Base-by-base conservation (phyloP, 2,797 vertebrate species). In the Pangasius djambal region DNA sequence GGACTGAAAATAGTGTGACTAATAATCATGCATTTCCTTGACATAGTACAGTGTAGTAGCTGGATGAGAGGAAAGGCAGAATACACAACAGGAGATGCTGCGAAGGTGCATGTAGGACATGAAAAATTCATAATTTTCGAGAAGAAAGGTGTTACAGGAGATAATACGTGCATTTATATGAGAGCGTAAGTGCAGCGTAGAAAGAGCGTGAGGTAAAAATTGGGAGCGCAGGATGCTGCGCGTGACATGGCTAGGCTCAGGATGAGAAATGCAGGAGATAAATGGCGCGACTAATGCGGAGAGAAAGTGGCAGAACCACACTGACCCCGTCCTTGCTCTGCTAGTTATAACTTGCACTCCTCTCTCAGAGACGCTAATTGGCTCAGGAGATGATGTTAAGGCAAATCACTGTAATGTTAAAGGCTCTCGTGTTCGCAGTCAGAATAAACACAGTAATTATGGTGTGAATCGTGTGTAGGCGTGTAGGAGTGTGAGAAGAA, bases 381-480 rank as follows among this genome's bases (percentile, higher is more conserved):
- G 15, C 70, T 79, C 20, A 28, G 31, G 57, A 61, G 78, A 82
- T 15, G 78, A 65, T 20, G 5, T 16, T 75, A 63, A 77, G 57
- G 22, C 70, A 72, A 79, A 88, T 84, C 65, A 82, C 87, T n/a
- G 90, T 86, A 87, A 74, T 85, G 86, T 52, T 85, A 61, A 86
- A 75, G 75, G 57, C 72, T 88, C 67, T 55, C 5, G 50, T 74
- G 31, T 69, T 40, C 15, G 82, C 55, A 77, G 87, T 75, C 18
- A n/a, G 85, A 69, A 87, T 86, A 72, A 86, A 82, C 77, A 79
- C 10, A 13, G 78, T 59, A 37, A 82, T 89, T 88, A 88, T 52
- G n/a, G 48, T 44, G 63, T 25, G 61, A 34, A 85, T 40, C 12
- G 12, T 65, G 83, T 40, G 84, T 75, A 75, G 61, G 78, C 0